A percentile compares a stretch with the other conserved stretches of the same genome.
These are phyloP conservation scores for Pristionchus maxplancki DNA, from an alignment of 2,888 invertebrate species.

Conservation along the genomic window DNA sequence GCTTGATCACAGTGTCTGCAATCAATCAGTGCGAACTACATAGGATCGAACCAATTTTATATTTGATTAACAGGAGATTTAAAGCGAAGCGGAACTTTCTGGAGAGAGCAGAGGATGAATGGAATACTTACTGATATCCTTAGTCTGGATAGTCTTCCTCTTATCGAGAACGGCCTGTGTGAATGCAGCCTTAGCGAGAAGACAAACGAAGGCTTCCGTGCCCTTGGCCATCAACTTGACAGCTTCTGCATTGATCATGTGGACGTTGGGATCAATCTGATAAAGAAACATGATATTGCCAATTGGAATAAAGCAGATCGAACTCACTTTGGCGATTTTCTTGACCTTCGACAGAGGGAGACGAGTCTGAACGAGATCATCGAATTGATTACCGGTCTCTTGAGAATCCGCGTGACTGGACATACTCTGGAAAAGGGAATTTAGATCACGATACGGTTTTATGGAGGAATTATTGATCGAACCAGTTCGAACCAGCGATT, in stretches of 20 bases:
- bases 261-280: constrained; percentile 64
- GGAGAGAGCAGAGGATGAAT: not conserved
- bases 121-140: constrained; percentile 65
- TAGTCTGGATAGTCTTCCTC: constrained; percentile 67
- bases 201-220: constrained; percentile 68
- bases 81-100: too few relatives aligned
- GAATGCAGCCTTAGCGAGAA: constrained; percentile 64
- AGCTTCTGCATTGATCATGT: constrained; percentile 63
- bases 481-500: not conserved
- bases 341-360: constrained; percentile 62
- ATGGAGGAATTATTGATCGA: not conserved
- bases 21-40: not conserved
- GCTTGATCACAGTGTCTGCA: constrained; percentile 67
- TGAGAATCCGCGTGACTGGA: not conserved
- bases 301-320: not conserved
- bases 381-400: not conserved
- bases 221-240: constrained; percentile 66
- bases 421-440: not conserved
- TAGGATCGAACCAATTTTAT: too few relatives aligned
- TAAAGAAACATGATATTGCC: not conserved
- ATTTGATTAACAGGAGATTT: too few relatives aligned
- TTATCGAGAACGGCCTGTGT: constrained; percentile 65
- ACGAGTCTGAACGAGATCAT: constrained; percentile 56
- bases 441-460: not conserved
- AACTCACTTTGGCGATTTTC: constrained; percentile 55